Evolutionary conservation across 2,888 invertebrate genomes (phyloP), one percentile per base, ranked within the genome.

Genomic region (Teinopalpus imperialis): DNA sequence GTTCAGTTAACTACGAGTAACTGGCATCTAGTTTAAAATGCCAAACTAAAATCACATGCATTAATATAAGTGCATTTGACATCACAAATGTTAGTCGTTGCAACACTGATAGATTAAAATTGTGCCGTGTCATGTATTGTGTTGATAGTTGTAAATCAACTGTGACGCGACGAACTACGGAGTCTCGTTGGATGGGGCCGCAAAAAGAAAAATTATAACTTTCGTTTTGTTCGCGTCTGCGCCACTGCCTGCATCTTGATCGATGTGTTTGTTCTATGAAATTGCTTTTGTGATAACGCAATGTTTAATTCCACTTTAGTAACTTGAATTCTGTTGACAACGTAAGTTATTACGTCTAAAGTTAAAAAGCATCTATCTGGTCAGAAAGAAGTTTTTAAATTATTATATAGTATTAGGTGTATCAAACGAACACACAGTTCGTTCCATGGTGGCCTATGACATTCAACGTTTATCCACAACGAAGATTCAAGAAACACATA

Each of bases 191-290:
- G 61, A 68, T 68, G 69, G 66, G 67, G 64, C 61, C 62, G 59
- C 67, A 63, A 69, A 65, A 68, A 67, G 63, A 67, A 57, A 69
- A 70, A 70, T 60, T 58, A 47, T 49, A 54, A 63, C 57, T 68
- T 69, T 69, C 59, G 56, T 57, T 53, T 54, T 49, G 53, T 48
- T 44, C 52, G 48, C 52, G 48, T 53, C 54, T 53, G 51, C 52
- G 46, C 49, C 39, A 44, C 59, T 61, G 66, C 66, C 63, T 61
- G 66, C 66, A 63, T 43, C 56, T 59, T 65, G 69, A 68, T 66
- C 66, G 67, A 68, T 66, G 59, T 63, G 61, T 71, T 69, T 66
- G 67, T 69, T 69, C 61, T 62, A 61, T 52, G 59, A 65, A 59
- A 69, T 67, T 63, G 59, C 60, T 48, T 57, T 54, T 56, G 55